Percentiles rank a stretch among this genome's conserved stretches.
Conservation (phyloP, 1,140 invertebrate genomes). For the Calycopis cecrops region DNA sequence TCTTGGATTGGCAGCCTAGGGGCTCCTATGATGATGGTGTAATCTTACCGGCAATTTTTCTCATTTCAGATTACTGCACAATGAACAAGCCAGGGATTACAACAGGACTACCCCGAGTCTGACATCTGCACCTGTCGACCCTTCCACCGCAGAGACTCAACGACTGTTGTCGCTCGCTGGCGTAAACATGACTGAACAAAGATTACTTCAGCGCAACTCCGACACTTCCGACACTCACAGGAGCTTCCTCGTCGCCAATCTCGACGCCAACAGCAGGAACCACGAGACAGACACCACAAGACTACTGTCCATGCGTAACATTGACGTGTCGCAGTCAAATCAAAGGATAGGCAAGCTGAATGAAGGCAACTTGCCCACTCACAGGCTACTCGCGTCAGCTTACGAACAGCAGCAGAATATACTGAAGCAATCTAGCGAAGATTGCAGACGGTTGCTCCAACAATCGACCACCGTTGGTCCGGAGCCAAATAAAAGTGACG, state of each 20-base stretch:
- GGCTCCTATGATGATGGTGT: no score
- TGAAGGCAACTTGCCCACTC: constrained; percentile 44
- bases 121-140: constrained; percentile 43
- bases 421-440: constrained; percentile 78
- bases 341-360: constrained; percentile 60
- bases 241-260: constrained; percentile 69
- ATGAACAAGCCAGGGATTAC: constrained; percentile 55
- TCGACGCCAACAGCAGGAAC: constrained; percentile 44
- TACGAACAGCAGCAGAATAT: constrained; percentile 76
- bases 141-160: constrained; percentile 69
- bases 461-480: constrained; percentile 72
- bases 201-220: constrained; percentile 70
- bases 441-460: constrained; percentile 77
- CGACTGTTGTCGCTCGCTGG: constrained; percentile 69
- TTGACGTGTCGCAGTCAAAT: constrained; percentile 64
- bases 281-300: constrained; percentile 60
- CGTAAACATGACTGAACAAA: constrained; percentile 74
- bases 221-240: constrained; percentile 66
- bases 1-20: no score
- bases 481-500: constrained; percentile 59
- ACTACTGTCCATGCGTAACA: constrained; percentile 67
- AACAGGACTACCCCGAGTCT: constrained; percentile 51
- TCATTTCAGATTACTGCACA: constrained; percentile 56
- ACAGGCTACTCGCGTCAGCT: constrained; percentile 61
- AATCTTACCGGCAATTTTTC: constrained; percentile 13